Evolutionary conservation across 2,113 vertebrate genomes (phyloP), one percentile per base, ranked within the genome.

Genomic region (Corydoras maculifer): DNA sequence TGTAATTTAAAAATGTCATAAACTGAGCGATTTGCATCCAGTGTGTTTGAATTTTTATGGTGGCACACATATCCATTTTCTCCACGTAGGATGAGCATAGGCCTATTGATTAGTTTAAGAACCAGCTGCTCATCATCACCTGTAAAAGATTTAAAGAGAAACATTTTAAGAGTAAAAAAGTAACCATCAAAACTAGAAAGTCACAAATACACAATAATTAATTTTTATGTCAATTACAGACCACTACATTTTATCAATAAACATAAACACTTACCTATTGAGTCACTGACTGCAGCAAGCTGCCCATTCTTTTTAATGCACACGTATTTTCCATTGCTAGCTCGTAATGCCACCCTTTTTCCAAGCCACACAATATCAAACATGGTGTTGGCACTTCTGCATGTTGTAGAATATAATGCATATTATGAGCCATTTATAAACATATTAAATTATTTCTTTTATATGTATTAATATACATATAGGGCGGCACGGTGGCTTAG

Each of bases 291-390:
- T 0, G 96, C 94, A 0, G 94, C 88, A 61, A 98, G 88, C 84
- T 98, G 96, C 35, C 96, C 95, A 0, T 97, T 99, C 87, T 91
- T 94, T 89, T 98, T 99, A 81, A 90, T 95, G 87, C 93, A 95
- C 78, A 98, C 84, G 1, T 96, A 99, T 80, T 96, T 96, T 57
- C 93, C 94, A 1, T 97, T 98, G 86, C 88, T 92, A 74, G 96
- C 94, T 13, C 90, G 91, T 72, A 98, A 87, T 15, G 92, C 94
- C 84, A 97, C 91, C 61, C 91, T 90, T 75, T 89, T 90, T 76
- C 91, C 91, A 0, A 93, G 88, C 94, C 96, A 99, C 86, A 97
- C 93, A 63, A 97, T 85, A 79, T 96, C 91, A 54, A 99, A 99
- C 94, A 96, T 92, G 79, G 89, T 91, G 83, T 85, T 89, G 72